A percentile compares a stretch with the other conserved stretches of the same genome.
Evolutionary conservation across 2,888 invertebrate species (phyloP).

Genomic region (Cheilosia pagana): DNA sequence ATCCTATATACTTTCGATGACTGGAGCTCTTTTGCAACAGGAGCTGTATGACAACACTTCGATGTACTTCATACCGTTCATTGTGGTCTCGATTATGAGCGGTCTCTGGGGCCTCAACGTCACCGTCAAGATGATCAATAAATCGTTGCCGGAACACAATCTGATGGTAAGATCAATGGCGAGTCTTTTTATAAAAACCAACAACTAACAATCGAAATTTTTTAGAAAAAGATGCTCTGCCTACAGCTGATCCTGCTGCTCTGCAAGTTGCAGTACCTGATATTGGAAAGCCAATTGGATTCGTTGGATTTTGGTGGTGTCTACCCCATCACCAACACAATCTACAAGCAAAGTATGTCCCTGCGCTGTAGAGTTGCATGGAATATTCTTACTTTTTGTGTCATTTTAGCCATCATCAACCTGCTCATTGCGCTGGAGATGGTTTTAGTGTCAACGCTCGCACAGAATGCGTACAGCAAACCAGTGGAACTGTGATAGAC

Average conservation of each 20-base stretch:
- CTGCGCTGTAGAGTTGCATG: neutral
- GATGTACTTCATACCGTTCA: constrained; percentile 82
- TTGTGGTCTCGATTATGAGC: constrained; percentile 80
- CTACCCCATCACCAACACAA: constrained; percentile 81
- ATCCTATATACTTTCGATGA: neutral
- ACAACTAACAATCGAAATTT: neutral
- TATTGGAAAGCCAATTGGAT: constrained; percentile 80
- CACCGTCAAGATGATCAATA: constrained; percentile 80
- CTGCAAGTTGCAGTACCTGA: constrained; percentile 81
- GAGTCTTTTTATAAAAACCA: neutral
- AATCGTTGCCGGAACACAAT: constrained; percentile 79
- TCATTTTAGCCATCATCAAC: constrained; percentile 80
- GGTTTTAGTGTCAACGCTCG: constrained; percentile 81
- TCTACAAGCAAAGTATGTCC: constrained; percentile 81
- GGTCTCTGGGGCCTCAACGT: constrained; percentile 82
- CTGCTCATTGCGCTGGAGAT: constrained; percentile 81
- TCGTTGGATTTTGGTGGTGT: constrained; percentile 78
- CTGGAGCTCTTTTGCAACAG: constrained; percentile 69
- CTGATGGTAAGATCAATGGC: constrained; percentile 76
- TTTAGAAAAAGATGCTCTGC: constrained; percentile 81
- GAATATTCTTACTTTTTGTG: constrained; percentile 17
- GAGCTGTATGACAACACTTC: constrained; percentile 78
- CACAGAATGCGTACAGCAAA: constrained; percentile 80
- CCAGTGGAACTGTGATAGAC: constrained; percentile 75
- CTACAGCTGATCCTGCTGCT: constrained; percentile 81